A percentile compares a stretch with the other conserved stretches of the same genome.
Evolutionary conservation across 2,113 vertebrate genomes (phyloP).

Genomic region (Tachysurus fulvidraco): DNA sequence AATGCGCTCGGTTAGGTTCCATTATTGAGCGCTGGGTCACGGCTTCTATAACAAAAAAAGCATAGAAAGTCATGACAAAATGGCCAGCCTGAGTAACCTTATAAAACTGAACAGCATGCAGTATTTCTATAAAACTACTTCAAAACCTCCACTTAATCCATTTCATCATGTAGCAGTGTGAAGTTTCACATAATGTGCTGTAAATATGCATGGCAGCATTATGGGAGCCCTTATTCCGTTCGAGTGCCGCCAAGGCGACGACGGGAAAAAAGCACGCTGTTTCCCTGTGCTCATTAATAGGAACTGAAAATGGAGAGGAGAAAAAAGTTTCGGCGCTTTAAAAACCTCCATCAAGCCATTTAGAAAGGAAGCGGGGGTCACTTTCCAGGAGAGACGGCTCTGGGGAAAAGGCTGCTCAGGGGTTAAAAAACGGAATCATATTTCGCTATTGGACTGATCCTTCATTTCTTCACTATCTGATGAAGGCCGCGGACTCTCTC

Average conservation of each 20-base stretch:
- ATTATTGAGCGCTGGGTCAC: not conserved
- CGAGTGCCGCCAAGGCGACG: constrained; percentile 51
- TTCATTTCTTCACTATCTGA: constrained; percentile 68
- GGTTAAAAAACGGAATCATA: constrained; percentile 51
- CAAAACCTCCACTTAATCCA: constrained; percentile 53
- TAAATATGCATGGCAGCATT: constrained; percentile 58
- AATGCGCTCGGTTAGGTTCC: constrained; percentile 5
- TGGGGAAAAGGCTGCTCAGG: constrained; percentile 21
- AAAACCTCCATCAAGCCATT: constrained; percentile 34
- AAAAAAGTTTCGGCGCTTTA: constrained; percentile 52
- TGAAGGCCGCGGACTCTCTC: constrained; percentile 61
- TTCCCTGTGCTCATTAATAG: constrained; percentile 69
- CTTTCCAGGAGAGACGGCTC: constrained; percentile 37
- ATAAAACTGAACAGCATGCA: not conserved
- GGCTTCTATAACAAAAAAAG: not conserved
- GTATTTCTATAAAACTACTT: constrained; percentile 35
- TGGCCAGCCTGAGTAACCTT: not conserved
- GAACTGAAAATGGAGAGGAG: constrained; percentile 57
- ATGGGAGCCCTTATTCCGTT: constrained; percentile 47
- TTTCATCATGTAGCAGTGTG: constrained; percentile 54
- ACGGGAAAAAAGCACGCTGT: constrained; percentile 55
- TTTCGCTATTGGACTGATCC: constrained; percentile 60
- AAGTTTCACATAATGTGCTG: constrained; percentile 52
- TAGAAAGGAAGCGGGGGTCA: constrained; percentile 2
- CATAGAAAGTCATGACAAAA: not conserved